A percentile compares a stretch with the other conserved stretches of the same genome.
phyloP scores from a whole-genome alignment of 2,113 vertebrate genomes.

The Hystrix cristata region DNA sequence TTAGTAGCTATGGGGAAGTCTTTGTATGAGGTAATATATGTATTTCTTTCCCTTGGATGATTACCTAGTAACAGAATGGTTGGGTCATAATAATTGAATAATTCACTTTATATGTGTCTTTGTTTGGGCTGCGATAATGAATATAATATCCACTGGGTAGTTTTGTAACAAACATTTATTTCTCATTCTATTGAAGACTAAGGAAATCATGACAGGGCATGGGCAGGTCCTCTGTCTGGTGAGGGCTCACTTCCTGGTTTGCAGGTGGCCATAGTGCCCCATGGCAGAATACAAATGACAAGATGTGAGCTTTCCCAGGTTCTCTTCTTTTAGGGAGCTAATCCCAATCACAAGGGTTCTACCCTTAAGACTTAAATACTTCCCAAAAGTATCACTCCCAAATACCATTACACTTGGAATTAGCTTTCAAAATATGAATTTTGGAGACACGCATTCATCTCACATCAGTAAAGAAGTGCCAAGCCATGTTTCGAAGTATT shows the following conservation, averaged over 20 bases:
- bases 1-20: neutral
- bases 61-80: neutral
- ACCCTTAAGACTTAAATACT: neutral
- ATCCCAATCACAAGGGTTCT: neutral
- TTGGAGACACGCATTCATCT: neutral
- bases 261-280: neutral
- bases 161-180: neutral
- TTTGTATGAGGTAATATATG: neutral
- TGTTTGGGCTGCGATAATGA: neutral
- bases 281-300: neutral
- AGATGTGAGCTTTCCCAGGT: neutral
- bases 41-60: neutral
- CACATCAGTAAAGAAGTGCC: neutral
- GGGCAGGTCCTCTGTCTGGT: neutral
- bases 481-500: neutral
- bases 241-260: neutral
- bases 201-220: neutral
- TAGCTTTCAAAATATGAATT: neutral
- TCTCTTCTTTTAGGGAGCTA: neutral
- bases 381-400: neutral
- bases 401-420: neutral
- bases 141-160: neutral
- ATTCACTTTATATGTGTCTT: neutral
- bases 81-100: neutral
- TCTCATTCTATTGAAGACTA: neutral